phyloP scores from a whole-genome alignment of 2,113 vertebrate genomes.

The Poeciliopsis prolifica region DNA sequence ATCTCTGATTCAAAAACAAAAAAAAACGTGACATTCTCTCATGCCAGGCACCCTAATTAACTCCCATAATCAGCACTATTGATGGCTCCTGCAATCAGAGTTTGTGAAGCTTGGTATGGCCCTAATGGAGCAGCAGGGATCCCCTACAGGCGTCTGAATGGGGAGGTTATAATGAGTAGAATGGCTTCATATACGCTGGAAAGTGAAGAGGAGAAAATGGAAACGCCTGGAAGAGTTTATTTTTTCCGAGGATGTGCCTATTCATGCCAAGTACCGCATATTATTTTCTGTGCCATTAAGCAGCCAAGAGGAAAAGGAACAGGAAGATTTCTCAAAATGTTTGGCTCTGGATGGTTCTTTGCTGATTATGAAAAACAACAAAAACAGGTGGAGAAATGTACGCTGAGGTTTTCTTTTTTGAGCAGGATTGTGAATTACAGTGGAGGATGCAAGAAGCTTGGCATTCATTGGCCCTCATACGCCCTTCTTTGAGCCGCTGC shows the following conservation, averaged over 20 bases:
- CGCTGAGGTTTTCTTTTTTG: conserved; percentile 1
- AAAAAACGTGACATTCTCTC: conserved; percentile 41
- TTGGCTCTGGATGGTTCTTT: background rate
- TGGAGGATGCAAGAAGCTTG: conserved; percentile 12
- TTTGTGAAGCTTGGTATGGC: conserved; percentile 45
- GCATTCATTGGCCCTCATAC: conserved; percentile 39
- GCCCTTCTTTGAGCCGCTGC: conserved; percentile 39
- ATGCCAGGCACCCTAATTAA: conserved; percentile 61
- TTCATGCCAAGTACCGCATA: conserved; percentile 18
- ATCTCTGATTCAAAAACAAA: conserved; percentile 26
- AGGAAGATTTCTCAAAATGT: background rate
- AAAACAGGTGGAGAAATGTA: background rate
- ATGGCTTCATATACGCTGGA: conserved; percentile 45
- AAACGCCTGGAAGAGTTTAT: conserved; percentile 55
- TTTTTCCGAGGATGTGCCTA: conserved; percentile 27
- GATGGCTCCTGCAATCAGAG: conserved; percentile 58
- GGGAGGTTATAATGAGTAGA: conserved; percentile 52
- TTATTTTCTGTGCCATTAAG: conserved; percentile 28
- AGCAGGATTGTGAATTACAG: conserved; percentile 26
- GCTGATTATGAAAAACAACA: conserved; percentile 1
- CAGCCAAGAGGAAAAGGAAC: conserved; percentile 5
- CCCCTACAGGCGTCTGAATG: conserved; percentile 49
- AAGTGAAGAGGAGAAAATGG: conserved; percentile 56
- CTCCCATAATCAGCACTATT: conserved; percentile 64
- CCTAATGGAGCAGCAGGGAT: conserved; percentile 63